Conservation (phyloP, 1,140 invertebrate genomes). For the Arion vulgaris region DNA sequence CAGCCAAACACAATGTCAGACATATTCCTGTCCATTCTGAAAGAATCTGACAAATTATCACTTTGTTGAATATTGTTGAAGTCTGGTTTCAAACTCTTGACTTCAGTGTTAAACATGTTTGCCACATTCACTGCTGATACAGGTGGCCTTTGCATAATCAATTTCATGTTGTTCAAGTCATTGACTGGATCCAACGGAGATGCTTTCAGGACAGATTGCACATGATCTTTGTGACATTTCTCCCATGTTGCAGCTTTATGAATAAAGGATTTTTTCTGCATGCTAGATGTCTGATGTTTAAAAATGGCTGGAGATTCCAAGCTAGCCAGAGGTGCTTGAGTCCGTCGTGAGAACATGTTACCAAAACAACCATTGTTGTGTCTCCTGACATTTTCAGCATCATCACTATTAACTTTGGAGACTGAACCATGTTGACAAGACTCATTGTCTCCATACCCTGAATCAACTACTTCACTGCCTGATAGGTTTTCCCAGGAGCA, state of each 20-base stretch:
- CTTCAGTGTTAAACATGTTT: neutral
- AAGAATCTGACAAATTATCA: neutral
- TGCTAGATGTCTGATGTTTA: neutral
- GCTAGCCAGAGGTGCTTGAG: neutral
- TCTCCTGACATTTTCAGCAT: neutral
- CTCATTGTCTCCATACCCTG: neutral
- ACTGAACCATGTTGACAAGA: neutral
- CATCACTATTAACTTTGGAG: neutral
- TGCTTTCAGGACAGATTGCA: neutral
- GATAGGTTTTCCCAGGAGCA: neutral
- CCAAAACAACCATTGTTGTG: slow-evolving; percentile 27
- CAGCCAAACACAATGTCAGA: neutral
- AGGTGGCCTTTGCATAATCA: slow-evolving; percentile 8
- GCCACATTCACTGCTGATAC: neutral
- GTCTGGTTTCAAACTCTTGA: neutral
- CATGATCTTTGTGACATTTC: slow-evolving; percentile 2
- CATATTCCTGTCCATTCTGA: neutral
- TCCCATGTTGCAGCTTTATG: slow-evolving; percentile 29
- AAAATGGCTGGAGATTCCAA: neutral
- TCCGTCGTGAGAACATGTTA: slow-evolving; percentile 19
- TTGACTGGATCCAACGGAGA: neutral
- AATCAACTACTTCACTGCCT: neutral
- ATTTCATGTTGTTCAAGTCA: neutral
- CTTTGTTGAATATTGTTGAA: neutral
- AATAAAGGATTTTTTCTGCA: slow-evolving; percentile 5